These are phyloP conservation scores for Laspeyria flexula DNA, from an alignment of 2,888 invertebrate genomes.

Conservation along the genomic window DNA sequence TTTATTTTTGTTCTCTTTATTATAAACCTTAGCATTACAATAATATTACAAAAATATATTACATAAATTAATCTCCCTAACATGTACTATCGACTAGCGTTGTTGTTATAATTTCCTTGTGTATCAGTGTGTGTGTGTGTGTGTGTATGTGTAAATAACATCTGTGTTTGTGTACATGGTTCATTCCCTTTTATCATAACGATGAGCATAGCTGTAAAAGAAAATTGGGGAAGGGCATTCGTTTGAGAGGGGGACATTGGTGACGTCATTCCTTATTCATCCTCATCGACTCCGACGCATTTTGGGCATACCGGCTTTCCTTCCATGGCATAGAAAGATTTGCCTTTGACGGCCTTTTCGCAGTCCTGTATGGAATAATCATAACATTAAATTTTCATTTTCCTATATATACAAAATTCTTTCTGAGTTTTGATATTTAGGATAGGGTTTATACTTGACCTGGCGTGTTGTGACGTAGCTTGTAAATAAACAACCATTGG, in stretches of 20 bases:
- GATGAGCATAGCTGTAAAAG: conserved; percentile 83
- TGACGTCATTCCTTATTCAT: conserved; percentile 85
- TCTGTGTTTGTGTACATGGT: conserved; percentile 59
- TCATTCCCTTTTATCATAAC: conserved; percentile 54
- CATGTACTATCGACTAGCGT: conserved; percentile 62
- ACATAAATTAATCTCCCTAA: conserved; percentile 72
- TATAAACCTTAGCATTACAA: conserved; percentile 84
- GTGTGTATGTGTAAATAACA: conserved; percentile 56
- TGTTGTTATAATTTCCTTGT: conserved; percentile 50
- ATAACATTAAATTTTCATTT: conserved; percentile 43
- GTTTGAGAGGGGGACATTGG: conserved; percentile 52
- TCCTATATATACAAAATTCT: conserved; percentile 41
- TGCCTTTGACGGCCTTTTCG: conserved; percentile 96
- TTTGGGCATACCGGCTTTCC: conserved; percentile 98
- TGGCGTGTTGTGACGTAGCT: conserved; percentile 49
- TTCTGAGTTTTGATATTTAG: conserved; percentile 34
- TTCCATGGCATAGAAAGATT: conserved; percentile 98
- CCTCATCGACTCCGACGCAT: conserved; percentile 96
- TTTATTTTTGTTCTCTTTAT: conserved; percentile 84
- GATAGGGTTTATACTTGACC: conserved; percentile 66
- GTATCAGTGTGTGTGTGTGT: conserved; percentile 36
- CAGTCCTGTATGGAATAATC: conserved; percentile 91
- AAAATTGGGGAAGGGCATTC: conserved; percentile 77
- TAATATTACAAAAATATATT: conserved; percentile 84
- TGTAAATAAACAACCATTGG: conserved; percentile 10